Evolutionary conservation across 2,113 vertebrate species (phyloP), one percentile per base, ranked within the genome.

Genomic region (Xiphorhynchus elegans): DNA sequence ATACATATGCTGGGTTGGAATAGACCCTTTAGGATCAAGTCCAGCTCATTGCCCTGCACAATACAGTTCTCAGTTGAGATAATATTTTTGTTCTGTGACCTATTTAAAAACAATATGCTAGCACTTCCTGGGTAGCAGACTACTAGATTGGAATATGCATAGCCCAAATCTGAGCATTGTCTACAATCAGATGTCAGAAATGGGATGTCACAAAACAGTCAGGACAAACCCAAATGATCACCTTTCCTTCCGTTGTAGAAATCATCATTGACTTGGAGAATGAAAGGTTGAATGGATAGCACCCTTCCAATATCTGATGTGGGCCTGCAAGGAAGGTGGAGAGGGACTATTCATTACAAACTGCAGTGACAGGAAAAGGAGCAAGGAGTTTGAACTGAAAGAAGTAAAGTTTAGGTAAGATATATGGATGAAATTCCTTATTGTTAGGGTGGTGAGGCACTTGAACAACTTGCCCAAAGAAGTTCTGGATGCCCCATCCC

Each of bases 71-170:
- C 25, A 72, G 3, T 0, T 33, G 20, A 80, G 52, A 49, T 3
- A 13, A 2, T 8, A 37, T 59, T 78, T 85, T 70, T 11, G 12
- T 75, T 62, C 33, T 17, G 17, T 52, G 20, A 18, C 31, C 63
- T 47, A 37, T 53, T 82, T 70, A 3, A 83, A 77, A 83, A 42
- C 0, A 0, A 50, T 33, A 68, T 44, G 10, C 1, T 52, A 86
- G 33, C 28, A 8, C 3, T 76, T 80, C 12, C 29, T 37, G 17
- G 1, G 4, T 79, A 64, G 69, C 11, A 64, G 13, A n/a, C 13
- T 72, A 14, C 28, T 47, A 21, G 11, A 9, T 2, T 1, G 0
- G 25, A 73, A 69, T 60, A 47, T 0, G 0, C 6, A 14, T 21
- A 56, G 3, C 10, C 16, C 10, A 53, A 44, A 84, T 33, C 7